Percentiles rank a stretch among this genome's conserved stretches.
Evolutionary conservation across 2,113 vertebrate species (phyloP).

Genomic region (Lanius ludovicianus): DNA sequence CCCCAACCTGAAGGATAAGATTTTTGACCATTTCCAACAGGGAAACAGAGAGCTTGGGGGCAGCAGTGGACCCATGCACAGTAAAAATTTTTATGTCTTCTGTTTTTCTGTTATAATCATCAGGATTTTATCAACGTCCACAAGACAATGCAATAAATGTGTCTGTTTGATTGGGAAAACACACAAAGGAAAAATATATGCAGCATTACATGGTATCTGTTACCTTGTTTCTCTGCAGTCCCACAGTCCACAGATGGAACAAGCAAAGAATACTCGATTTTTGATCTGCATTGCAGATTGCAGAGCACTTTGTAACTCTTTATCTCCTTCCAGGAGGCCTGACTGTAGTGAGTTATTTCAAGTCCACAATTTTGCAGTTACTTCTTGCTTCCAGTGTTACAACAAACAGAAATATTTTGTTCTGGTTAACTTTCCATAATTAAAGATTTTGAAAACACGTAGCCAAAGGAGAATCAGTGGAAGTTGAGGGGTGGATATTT

Average conservation of each 20-base stretch:
- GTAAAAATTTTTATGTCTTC: background rate
- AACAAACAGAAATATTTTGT: background rate
- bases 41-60: background rate
- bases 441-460: background rate
- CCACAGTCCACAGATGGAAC: background rate
- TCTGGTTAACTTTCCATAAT: background rate
- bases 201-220: background rate
- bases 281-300: slow-evolving; percentile 40
- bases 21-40: background rate
- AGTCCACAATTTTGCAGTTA: background rate
- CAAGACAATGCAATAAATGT: background rate
- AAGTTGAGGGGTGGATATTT: background rate
- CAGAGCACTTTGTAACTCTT: background rate
- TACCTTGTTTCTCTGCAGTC: background rate
- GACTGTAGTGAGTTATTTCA: background rate
- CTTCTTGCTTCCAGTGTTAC: background rate
- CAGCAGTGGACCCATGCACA: background rate
- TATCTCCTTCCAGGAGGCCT: background rate
- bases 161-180: background rate
- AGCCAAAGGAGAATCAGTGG: fast-evolving
- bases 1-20: background rate
- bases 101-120: background rate
- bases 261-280: background rate
- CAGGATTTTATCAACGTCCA: background rate
- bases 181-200: background rate